Conservation (phyloP, 2,888 invertebrate genomes). For the Nymphalis c-album region DNA sequence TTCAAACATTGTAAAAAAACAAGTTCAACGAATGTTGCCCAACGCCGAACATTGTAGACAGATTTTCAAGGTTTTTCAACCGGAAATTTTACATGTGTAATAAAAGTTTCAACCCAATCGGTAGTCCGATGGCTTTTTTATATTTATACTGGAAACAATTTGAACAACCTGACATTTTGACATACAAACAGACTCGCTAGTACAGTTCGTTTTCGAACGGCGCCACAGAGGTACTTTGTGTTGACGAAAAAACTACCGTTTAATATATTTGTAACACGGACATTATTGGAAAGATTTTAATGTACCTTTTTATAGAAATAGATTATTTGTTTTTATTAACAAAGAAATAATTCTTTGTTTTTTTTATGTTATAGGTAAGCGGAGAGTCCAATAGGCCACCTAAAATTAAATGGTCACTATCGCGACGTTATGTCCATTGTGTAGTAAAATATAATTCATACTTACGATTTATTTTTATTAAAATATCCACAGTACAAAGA, state of each 20-base stretch:
- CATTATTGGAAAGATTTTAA: too few relatives aligned
- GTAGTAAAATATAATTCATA: too few relatives aligned
- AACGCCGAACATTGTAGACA: slow-evolving; percentile 28
- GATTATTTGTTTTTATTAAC: too few relatives aligned
- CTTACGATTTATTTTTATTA: too few relatives aligned
- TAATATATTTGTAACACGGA: too few relatives aligned
- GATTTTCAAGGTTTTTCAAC: slow-evolving; percentile 34
- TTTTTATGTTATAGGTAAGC: too few relatives aligned
- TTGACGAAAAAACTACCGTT: background rate
- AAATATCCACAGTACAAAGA: too few relatives aligned
- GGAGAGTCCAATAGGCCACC: too few relatives aligned
- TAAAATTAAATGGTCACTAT: too few relatives aligned
- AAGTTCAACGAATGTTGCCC: slow-evolving; percentile 14
- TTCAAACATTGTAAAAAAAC: slow-evolving; percentile 14
- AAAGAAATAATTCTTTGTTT: too few relatives aligned
- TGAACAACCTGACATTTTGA: slow-evolving; percentile 29
- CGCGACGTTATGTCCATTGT: too few relatives aligned
- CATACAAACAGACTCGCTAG: slow-evolving; percentile 19
- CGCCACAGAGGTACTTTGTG: background rate
- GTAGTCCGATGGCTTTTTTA: slow-evolving; percentile 28
- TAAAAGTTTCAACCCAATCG: slow-evolving; percentile 37
- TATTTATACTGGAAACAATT: slow-evolving; percentile 33
- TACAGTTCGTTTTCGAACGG: slow-evolving; percentile 16
- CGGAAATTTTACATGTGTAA: slow-evolving; percentile 37
- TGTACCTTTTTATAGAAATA: too few relatives aligned